Conservation (phyloP, 2,113 vertebrate genomes). For the Seriola rivoliana region DNA sequence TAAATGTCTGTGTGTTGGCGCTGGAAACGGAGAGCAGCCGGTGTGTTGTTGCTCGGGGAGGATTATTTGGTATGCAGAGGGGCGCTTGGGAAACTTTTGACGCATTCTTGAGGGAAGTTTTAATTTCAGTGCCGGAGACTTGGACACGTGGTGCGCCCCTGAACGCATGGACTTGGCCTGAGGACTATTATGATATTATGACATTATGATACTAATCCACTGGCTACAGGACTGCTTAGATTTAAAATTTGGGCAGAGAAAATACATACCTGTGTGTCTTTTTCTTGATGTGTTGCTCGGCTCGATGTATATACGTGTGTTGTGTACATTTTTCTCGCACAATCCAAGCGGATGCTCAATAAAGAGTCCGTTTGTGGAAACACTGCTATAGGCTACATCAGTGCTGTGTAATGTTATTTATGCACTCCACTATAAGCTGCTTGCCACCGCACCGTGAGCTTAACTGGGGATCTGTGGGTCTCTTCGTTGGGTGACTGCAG, state of each 20-base stretch:
- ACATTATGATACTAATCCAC: neutral
- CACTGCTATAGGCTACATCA: neutral
- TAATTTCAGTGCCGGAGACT: slow-evolving; percentile 46
- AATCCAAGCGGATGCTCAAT: neutral
- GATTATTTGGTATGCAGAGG: slow-evolving; percentile 68
- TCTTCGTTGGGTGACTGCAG: neutral
- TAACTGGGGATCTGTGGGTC: slow-evolving; percentile 32
- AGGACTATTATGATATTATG: slow-evolving; percentile 35
- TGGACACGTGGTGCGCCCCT: slow-evolving; percentile 73
- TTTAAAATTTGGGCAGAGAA: neutral
- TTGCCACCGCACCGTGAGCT: slow-evolving; percentile 36
- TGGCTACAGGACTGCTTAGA: neutral
- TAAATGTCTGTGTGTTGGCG: neutral
- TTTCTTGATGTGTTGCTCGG: neutral
- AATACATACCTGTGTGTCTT: neutral
- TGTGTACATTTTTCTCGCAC: neutral
- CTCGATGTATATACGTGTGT: neutral
- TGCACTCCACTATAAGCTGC: slow-evolving; percentile 47
- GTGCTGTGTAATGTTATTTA: slow-evolving; percentile 25
- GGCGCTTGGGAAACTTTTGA: slow-evolving; percentile 77
- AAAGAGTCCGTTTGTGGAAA: slow-evolving; percentile 3
- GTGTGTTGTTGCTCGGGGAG: slow-evolving; percentile 10
- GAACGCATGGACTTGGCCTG: slow-evolving; percentile 49
- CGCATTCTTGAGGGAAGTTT: slow-evolving; percentile 79
- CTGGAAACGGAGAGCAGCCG: slow-evolving; percentile 23